Conservation (phyloP, 2,888 invertebrate genomes). For the Priocnemis perturbator region DNA sequence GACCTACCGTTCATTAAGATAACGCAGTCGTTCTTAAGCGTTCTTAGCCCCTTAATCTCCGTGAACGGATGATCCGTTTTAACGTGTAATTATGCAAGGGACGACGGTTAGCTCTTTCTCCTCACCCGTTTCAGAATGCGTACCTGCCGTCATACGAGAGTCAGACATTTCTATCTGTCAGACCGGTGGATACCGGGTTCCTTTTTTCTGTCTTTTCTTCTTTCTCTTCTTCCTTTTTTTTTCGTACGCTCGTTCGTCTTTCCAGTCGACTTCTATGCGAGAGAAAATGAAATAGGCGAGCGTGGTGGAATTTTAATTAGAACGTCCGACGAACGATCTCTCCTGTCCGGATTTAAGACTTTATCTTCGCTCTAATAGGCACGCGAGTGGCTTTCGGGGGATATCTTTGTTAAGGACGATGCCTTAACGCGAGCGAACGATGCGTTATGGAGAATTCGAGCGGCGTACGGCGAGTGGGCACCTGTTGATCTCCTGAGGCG, state of each 20-base stretch:
- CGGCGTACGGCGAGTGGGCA: conserved; percentile 19
- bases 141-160: conserved; percentile 3
- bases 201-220: too few species aligned
- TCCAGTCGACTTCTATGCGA: conserved; percentile 32
- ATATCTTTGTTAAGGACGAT: conserved; percentile 7
- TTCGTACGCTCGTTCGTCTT: neutral
- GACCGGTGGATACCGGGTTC: conserved; percentile 12
- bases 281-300: conserved; percentile 9
- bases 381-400: neutral
- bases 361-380: neutral
- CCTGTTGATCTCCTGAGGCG: conserved; percentile 17
- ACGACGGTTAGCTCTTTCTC: neutral
- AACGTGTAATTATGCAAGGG: conserved; percentile 53
- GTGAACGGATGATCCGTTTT: conserved; percentile 49
- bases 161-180: conserved; percentile 52
- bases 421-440: conserved; percentile 18
- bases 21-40: conserved; percentile 44
- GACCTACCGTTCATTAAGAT: conserved; percentile 58
- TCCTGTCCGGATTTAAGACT: neutral
- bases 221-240: too few species aligned
- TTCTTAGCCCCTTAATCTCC: conserved; percentile 19
- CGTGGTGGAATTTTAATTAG: conserved; percentile 51
- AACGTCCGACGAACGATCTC: conserved; percentile 12
- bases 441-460: conserved; percentile 19
- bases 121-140: neutral